Base-by-base conservation (phyloP, 2,797 vertebrate species). In the Acrossocheilus fasciatus region DNA sequence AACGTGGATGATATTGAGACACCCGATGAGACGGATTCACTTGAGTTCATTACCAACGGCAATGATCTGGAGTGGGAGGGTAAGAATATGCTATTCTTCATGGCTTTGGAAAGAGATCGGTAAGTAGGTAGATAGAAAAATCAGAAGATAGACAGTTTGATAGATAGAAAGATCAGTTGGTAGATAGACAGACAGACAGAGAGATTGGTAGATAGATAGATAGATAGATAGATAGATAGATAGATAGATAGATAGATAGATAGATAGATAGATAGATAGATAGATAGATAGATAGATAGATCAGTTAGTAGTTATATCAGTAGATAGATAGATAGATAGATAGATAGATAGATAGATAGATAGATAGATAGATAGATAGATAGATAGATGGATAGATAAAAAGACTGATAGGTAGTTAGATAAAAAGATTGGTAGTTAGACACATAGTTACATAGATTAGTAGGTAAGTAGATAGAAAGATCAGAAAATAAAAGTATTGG, bases 21-120 rank as follows among this genome's bases (percentile, higher is more conserved):
- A 0, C 98, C 98, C 0, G 98, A 99, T 0, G 98, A 99, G 91
- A 98, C 97, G 0, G 98, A 99, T 89, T 99, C 98, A 0, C 95
- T 99, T 0, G 98, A 99, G 88, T 99, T 98, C 89, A 95, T 98
- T 89, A 97, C 97, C 0, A 98, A 98, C 0, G 97, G 98, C 57
- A 98, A 98, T 0, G 98, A 99, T 41, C 91, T 99, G 87, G 98
- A 99, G 89, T 99, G 98, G 98, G 98, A 99, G 95, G 98, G 98
- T 99, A 89, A 94, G 91, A 3, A 43, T 66, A 45, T 12, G 5
- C n/a, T 26, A 14, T 66, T 30, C 78, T 64, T 47, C n/a, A 11
- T 64, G 39, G 8, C 20, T 41, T 2, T 15, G 14, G 14, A n/a
- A 15, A 45, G 12, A 43, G 14, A 74, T 26, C 0, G 1, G 8